A percentile compares a stretch with the other conserved stretches of the same genome.
phyloP scores from a whole-genome alignment of 2,888 invertebrate genomes.

The Napeogenes sylphis region DNA sequence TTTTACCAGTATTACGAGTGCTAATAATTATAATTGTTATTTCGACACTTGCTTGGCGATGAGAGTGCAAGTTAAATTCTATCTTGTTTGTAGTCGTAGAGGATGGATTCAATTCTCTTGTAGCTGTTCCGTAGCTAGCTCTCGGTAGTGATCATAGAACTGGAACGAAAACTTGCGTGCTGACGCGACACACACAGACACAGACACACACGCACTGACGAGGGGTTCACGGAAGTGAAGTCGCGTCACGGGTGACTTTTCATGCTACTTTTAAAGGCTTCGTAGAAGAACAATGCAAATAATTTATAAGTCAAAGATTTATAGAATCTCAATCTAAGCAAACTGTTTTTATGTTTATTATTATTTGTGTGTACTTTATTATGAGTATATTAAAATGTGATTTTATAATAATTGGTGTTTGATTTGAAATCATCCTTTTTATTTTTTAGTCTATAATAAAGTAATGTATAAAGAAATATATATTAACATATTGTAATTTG shows the following conservation, averaged over 20 bases:
- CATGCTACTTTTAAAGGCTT: constrained; percentile 40
- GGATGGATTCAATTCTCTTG: constrained; percentile 11
- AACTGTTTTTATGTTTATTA: constrained; percentile 31
- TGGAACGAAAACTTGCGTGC: neutral
- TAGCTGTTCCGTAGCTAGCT: constrained; percentile 18
- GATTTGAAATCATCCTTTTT: constrained; percentile 20
- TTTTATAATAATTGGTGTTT: constrained; percentile 39
- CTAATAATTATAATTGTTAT: neutral
- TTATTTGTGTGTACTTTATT: constrained; percentile 48
- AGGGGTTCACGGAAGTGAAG: too few relatives aligned
- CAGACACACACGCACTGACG: too few relatives aligned
- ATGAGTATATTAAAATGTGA: constrained; percentile 52
- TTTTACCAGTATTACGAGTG: neutral
- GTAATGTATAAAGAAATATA: too few relatives aligned
- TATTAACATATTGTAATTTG: too few relatives aligned
- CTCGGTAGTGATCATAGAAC: constrained; percentile 6
- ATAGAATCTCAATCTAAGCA: constrained; percentile 31
- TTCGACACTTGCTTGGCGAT: constrained; percentile 15
- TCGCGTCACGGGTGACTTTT: constrained; percentile 19
- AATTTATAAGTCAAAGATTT: constrained; percentile 14
- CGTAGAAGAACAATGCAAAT: constrained; percentile 43
- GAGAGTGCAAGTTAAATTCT: constrained; percentile 12
- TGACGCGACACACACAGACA: neutral
- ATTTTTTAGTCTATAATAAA: neutral
- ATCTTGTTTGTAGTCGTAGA: constrained; percentile 4